Conservation (phyloP, 2,113 vertebrate species). For the Montifringilla adamsi region DNA sequence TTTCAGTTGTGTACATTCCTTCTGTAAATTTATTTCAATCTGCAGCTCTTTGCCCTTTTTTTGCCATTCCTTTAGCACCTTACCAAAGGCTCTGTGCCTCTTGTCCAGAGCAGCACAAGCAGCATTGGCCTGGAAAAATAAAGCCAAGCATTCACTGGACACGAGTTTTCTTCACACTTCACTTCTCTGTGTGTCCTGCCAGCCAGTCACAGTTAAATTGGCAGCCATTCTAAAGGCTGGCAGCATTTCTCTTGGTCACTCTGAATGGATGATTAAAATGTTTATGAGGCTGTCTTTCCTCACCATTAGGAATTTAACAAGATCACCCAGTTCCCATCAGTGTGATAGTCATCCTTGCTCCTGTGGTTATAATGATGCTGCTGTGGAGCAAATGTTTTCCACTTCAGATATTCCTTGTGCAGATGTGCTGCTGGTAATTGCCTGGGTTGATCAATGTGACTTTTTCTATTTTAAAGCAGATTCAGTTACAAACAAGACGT, state of each 20-base stretch:
- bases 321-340: constrained; percentile 49
- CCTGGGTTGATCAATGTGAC: constrained; percentile 29
- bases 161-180: constrained; percentile 21
- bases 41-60: constrained; percentile 77
- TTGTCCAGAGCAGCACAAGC: constrained; percentile 76
- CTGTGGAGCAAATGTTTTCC: constrained; percentile 47
- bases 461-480: constrained; percentile 20
- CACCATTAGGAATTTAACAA: constrained; percentile 45
- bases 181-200: neutral
- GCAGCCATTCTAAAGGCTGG: constrained; percentile 1
- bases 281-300: constrained; percentile 43
- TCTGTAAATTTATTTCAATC: constrained; percentile 73
- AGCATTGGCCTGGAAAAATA: constrained; percentile 65
- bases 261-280: constrained; percentile 54
- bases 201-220: constrained; percentile 19
- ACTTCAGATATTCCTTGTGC: constrained; percentile 32
- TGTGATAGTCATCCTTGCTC: neutral
- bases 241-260: constrained; percentile 33
- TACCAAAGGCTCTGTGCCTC: constrained; percentile 73
- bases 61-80: constrained; percentile 73
- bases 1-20: constrained; percentile 72
- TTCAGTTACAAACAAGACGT: constrained; percentile 30
- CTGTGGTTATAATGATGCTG: constrained; percentile 33
- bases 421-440: constrained; percentile 53
- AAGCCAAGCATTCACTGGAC: neutral